A percentile compares a stretch with the other conserved stretches of the same genome.
phyloP scores from a whole-genome alignment of 2,797 vertebrate genomes.

The Semaprochilodus insignis region DNA sequence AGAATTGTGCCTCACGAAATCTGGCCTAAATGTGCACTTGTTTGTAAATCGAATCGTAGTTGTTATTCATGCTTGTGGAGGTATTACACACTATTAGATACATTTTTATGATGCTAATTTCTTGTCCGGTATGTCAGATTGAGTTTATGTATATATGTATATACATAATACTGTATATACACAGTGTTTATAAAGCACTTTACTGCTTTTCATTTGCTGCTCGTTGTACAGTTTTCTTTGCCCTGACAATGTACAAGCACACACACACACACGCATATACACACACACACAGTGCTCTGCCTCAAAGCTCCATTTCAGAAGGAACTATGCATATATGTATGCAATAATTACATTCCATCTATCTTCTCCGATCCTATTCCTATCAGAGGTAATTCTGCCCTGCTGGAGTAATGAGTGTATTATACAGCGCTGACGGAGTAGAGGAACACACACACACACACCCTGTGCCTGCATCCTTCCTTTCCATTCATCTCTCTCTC shows the following conservation, averaged over 20 bases:
- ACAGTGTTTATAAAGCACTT: no score
- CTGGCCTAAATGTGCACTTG: no score
- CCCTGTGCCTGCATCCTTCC: not conserved
- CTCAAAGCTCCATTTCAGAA: conserved; percentile 64
- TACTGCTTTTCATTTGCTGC: no score
- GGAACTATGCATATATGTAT: conserved; percentile 80
- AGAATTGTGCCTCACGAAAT: no score
- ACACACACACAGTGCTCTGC: conserved; percentile 43
- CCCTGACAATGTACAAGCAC: not conserved
- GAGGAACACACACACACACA: conserved; percentile 41
- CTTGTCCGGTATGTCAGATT: no score
- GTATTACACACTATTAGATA: no score
- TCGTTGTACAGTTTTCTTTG: no score
- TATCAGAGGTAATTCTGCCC: conserved; percentile 78
- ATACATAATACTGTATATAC: no score
- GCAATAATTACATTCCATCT: conserved; percentile 82
- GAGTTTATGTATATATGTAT: no score
- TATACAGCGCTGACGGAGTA: conserved; percentile 79
- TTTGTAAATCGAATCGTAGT: no score
- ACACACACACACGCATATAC: conserved; percentile 40
- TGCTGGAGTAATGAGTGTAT: conserved; percentile 81
- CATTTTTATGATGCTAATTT: no score
- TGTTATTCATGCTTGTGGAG: no score
- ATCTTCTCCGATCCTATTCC: conserved; percentile 82
- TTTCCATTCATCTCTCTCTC: conserved; percentile 9